Evolutionary conservation across 1,140 invertebrate genomes (phyloP).

Genomic region (Medauroidea extradentata): DNA sequence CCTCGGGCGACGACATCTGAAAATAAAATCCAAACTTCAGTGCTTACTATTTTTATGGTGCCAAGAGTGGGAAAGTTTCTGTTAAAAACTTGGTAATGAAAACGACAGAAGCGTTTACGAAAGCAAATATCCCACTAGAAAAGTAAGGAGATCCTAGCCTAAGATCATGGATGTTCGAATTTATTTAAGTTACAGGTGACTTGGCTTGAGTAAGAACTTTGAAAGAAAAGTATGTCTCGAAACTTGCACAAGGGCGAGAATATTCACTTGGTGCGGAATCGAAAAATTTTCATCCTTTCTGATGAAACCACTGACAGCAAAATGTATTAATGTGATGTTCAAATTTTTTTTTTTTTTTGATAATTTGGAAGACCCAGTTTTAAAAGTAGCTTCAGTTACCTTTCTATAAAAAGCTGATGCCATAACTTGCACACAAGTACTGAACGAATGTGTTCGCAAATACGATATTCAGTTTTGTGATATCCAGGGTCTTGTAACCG

Average conservation of each 20-base stretch:
- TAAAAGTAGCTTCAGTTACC: not conserved
- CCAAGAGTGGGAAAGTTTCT: too few relatives aligned
- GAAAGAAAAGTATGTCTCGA: not conserved
- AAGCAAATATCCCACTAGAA: too few relatives aligned
- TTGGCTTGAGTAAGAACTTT: not conserved
- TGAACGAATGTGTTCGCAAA: too few relatives aligned
- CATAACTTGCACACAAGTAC: not conserved
- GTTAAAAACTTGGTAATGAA: too few relatives aligned
- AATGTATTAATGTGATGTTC: not conserved
- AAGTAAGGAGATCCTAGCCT: too few relatives aligned
- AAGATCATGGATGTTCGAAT: too few relatives aligned
- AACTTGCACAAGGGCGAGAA: not conserved
- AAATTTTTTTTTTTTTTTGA: not conserved
- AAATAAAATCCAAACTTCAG: too few relatives aligned
- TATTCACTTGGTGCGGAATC: not conserved
- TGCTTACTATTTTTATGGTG: too few relatives aligned
- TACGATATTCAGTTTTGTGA: not conserved
- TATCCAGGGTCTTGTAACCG: not conserved
- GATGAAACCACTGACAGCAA: slow-evolving; percentile 1
- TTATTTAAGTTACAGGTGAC: too few relatives aligned
- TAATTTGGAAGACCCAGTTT: not conserved
- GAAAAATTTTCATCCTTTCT: not conserved
- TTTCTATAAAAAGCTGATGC: not conserved
- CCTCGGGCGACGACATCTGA: too few relatives aligned
- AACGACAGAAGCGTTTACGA: too few relatives aligned